A percentile compares a stretch with the other conserved stretches of the same genome.
These are phyloP conservation scores for Copidosoma aretas DNA, from an alignment of 2,888 invertebrate genomes.

Conservation along the genomic window DNA sequence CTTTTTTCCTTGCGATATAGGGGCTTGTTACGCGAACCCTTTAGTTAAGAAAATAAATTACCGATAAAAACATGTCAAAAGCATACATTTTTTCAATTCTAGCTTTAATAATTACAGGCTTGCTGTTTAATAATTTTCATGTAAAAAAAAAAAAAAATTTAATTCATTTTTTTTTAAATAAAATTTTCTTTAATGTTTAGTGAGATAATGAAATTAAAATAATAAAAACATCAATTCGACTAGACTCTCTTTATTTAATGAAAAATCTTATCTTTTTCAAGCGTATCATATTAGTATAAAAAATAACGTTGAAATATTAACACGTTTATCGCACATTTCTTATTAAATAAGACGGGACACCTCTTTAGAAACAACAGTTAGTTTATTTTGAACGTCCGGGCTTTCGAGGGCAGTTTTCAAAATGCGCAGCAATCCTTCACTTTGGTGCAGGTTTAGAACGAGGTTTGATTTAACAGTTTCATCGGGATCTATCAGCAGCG, in stretches of 20 bases:
- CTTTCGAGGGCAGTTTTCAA: slow-evolving; percentile 7
- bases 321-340: slow-evolving; percentile 15
- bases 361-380: slow-evolving; percentile 21
- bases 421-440: slow-evolving; percentile 8
- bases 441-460: slow-evolving; percentile 3
- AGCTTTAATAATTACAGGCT: too few relatives aligned
- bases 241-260: slow-evolving; percentile 32
- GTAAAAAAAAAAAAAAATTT: too few relatives aligned
- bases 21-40: too few relatives aligned
- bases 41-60: too few relatives aligned
- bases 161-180: too few relatives aligned
- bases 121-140: too few relatives aligned
- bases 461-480: background rate
- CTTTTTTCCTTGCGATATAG: too few relatives aligned
- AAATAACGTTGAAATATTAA: slow-evolving; percentile 36
- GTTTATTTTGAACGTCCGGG: slow-evolving; percentile 16
- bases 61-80: too few relatives aligned
- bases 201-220: too few relatives aligned
- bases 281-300: slow-evolving; percentile 29
- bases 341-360: slow-evolving; percentile 22
- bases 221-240: slow-evolving; percentile 16
- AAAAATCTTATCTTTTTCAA: slow-evolving; percentile 10
- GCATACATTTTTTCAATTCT: too few relatives aligned
- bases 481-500: slow-evolving; percentile 51
- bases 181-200: too few relatives aligned